phyloP scores from a whole-genome alignment of 92 coral and sea anemone species.

The Virgularia gustaviana region DNA sequence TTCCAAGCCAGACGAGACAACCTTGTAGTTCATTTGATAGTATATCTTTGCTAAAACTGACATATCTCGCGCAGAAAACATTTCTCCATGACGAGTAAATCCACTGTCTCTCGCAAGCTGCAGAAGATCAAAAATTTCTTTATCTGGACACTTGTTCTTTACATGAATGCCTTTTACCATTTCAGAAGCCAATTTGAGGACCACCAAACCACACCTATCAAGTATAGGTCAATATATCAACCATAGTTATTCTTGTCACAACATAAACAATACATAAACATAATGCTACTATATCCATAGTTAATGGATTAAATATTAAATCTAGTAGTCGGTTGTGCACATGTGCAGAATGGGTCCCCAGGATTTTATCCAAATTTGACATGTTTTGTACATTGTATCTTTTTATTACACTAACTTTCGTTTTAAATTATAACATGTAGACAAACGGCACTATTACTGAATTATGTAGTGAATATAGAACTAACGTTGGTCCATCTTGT shows the following conservation, averaged over 20 bases:
- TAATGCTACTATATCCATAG: not conserved
- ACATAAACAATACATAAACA: not conserved
- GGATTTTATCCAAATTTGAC: no score
- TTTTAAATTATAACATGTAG: no score
- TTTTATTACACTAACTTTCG: conserved; percentile 52
- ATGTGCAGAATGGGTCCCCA: no score
- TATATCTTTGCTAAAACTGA: conserved; percentile 62
- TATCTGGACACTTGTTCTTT: not conserved
- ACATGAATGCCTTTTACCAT: conserved; percentile 31
- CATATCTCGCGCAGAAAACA: conserved; percentile 78
- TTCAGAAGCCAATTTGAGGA: conserved; percentile 78
- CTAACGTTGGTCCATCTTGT: conserved; percentile 51
- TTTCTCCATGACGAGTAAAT: conserved; percentile 75
- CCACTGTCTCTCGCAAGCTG: conserved; percentile 59
- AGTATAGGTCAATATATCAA: not conserved
- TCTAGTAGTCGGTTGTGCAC: no score
- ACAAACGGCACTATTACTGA: no score
- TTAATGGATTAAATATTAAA: no score
- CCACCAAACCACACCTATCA: conserved; percentile 83
- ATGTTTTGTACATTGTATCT: conserved; percentile 51
- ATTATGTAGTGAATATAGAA: no score
- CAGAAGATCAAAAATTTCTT: conserved; percentile 58
- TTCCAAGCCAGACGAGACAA: conserved; percentile 53
- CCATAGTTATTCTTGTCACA: no score
- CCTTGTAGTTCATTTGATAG: conserved; percentile 55